Conservation (phyloP, 2,888 invertebrate species). For the Sialis lutaria region DNA sequence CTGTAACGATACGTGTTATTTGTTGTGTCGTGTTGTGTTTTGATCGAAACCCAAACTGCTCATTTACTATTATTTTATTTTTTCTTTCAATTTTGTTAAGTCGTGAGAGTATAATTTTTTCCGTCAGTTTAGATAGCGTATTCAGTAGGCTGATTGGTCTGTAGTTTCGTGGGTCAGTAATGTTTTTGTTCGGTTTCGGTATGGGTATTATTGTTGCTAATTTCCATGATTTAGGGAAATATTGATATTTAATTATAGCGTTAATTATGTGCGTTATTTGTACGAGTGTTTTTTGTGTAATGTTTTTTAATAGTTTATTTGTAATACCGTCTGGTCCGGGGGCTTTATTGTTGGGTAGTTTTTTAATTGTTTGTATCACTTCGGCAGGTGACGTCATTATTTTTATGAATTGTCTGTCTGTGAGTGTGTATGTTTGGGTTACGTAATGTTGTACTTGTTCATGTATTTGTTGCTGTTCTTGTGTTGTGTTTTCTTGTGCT, state of each 20-base stretch:
- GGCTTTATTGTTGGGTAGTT: conserved; percentile 8
- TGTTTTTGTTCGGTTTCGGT: conserved; percentile 11
- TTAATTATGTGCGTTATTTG: conserved; percentile 11
- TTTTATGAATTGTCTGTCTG: not conserved
- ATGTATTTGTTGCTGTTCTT: too few species aligned
- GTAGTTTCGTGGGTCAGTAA: conserved; percentile 9
- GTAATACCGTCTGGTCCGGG: conserved; percentile 10
- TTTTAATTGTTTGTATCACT: conserved; percentile 6
- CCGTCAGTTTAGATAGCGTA: conserved; percentile 11
- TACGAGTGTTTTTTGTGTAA: conserved; percentile 10
- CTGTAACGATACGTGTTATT: too few species aligned
- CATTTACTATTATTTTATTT: too few species aligned
- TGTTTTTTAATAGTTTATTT: conserved; percentile 11
- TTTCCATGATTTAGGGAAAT: conserved; percentile 12
- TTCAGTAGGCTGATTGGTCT: conserved; percentile 11
- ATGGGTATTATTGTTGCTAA: conserved; percentile 10
- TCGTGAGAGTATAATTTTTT: conserved; percentile 10
- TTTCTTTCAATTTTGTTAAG: conserved; percentile 3
- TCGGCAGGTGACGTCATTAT: conserved; percentile 7
- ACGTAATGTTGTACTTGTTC: too few species aligned
- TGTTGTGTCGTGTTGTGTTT: too few species aligned
- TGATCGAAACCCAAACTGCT: too few species aligned
- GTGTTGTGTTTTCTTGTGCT: not conserved
- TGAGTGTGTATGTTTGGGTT: too few species aligned
- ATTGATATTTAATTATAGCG: conserved; percentile 5